phyloP scores from a whole-genome alignment of 1,140 invertebrate species.

The Lutraria rhynchaena region DNA sequence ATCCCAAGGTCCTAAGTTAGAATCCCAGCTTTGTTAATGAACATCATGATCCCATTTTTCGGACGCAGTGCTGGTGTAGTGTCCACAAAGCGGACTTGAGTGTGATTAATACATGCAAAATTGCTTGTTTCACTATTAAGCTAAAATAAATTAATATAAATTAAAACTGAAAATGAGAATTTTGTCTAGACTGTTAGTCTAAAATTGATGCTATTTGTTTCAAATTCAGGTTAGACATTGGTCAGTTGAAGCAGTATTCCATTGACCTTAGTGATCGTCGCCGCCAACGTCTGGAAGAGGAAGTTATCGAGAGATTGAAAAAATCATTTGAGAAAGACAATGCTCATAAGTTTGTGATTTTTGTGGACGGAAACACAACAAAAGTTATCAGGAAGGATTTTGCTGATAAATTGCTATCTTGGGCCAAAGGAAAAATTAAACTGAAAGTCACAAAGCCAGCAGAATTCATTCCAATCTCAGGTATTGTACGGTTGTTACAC shows the following conservation, averaged over 20 bases:
- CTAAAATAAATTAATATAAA: no score
- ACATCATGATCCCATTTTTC: no score
- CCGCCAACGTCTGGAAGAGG: conserved; percentile 11
- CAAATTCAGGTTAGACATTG: conserved; percentile 41
- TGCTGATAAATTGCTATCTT: conserved; percentile 25
- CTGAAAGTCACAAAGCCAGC: conserved; percentile 14
- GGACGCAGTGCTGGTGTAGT: no score
- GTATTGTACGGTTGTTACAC: no score
- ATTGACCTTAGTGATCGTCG: conserved; percentile 19
- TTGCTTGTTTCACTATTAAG: no score
- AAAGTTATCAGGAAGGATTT: conserved; percentile 42
- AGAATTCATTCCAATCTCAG: neutral
- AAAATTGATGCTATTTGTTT: no score
- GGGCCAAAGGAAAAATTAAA: conserved; percentile 30
- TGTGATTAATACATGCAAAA: no score
- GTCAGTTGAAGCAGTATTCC: conserved; percentile 18
- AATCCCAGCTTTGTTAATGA: no score
- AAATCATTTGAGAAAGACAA: neutral
- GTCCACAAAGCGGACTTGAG: no score
- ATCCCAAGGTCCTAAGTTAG: no score
- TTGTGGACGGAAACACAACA: conserved; percentile 18
- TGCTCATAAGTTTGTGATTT: conserved; percentile 33
- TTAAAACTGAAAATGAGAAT: no score
- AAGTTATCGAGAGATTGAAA: conserved; percentile 24
- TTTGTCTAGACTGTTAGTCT: no score